Evolutionary conservation across 2,888 invertebrate species (phyloP).

Genomic region (Creontiades dilutus): DNA sequence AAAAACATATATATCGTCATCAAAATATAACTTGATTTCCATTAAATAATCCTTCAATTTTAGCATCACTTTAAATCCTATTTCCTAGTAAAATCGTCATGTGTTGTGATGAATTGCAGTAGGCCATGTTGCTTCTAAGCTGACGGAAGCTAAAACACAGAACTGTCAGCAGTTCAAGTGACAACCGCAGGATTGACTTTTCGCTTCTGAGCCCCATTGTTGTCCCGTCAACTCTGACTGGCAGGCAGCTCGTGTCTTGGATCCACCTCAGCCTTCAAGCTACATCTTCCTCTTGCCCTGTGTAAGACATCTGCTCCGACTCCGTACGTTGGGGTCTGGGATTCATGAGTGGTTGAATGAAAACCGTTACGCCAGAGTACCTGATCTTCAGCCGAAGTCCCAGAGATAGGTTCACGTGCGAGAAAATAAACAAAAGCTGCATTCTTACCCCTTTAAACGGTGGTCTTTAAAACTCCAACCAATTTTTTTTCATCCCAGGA

Average conservation of each 20-base stretch:
- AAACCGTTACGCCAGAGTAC: constrained; percentile 4
- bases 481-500: neutral
- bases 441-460: neutral
- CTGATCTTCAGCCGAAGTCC: neutral
- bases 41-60: too few species aligned
- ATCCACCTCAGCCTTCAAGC: neutral
- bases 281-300: neutral
- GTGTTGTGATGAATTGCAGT: too few species aligned
- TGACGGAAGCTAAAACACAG: neutral
- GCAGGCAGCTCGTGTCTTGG: neutral
- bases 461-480: neutral
- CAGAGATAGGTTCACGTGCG: neutral
- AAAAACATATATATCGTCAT: too few species aligned
- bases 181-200: constrained; percentile 12
- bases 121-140: too few species aligned
- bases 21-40: too few species aligned
- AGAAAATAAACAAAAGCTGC: constrained; percentile 7
- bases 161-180: neutral
- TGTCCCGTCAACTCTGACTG: neutral
- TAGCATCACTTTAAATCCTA: too few species aligned
- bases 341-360: constrained; percentile 2
- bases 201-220: constrained; percentile 14
- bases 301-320: neutral
- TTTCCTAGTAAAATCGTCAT: too few species aligned
- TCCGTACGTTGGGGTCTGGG: neutral